A percentile compares a stretch with the other conserved stretches of the same genome.
phyloP scores from a whole-genome alignment of 2,888 invertebrate species.

The Sepioteuthis lessoniana region DNA sequence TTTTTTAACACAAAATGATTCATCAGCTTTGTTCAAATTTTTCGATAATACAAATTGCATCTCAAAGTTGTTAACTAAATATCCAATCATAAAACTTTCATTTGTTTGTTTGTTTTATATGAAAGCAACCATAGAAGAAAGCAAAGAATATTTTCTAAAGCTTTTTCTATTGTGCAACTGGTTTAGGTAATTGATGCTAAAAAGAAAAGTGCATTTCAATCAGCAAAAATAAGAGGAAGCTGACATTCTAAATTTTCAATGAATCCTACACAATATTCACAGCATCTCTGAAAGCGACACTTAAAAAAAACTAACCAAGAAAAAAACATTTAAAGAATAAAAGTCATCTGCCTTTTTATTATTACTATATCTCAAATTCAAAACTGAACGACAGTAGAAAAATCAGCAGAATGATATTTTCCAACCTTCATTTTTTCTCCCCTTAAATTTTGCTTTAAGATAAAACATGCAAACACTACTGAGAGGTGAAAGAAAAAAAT shows the following conservation, averaged over 20 bases:
- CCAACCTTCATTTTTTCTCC: not conserved
- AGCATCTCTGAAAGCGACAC: not conserved
- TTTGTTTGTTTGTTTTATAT: not conserved
- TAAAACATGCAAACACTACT: not conserved
- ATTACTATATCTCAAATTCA: not conserved
- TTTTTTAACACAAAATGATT: not conserved
- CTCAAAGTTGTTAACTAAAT: not conserved
- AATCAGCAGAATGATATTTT: not conserved
- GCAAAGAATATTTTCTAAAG: not conserved
- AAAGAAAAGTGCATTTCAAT: not conserved
- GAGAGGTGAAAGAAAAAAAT: not conserved
- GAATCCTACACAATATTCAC: conserved; percentile 1
- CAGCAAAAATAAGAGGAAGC: not conserved
- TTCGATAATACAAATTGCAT: not conserved
- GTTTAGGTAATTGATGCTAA: not conserved
- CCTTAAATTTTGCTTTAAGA: not conserved
- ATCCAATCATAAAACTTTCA: not conserved
- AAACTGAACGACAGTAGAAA: not conserved
- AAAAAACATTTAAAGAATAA: not conserved
- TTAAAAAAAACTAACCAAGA: not conserved
- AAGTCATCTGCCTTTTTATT: not conserved
- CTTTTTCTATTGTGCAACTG: conserved; percentile 8
- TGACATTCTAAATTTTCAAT: not conserved
- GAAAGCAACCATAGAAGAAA: not conserved
- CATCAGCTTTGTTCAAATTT: not conserved